Percentiles rank a stretch among this genome's conserved stretches.
Evolutionary conservation across 1,140 invertebrate genomes (phyloP).

Genomic region (Drosophila leontia): DNA sequence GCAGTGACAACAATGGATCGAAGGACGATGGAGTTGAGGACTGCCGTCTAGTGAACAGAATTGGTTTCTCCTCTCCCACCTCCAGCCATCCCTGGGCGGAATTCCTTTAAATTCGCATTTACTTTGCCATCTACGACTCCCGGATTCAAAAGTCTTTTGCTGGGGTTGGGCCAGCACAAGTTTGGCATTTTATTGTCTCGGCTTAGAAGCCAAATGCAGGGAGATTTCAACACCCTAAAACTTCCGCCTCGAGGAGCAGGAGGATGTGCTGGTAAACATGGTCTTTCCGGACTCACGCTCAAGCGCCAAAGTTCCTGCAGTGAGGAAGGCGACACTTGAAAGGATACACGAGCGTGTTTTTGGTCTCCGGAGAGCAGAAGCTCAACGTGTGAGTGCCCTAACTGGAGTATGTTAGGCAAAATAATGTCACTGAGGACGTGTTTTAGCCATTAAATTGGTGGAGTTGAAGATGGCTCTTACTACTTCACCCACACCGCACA

Average conservation of each 20-base stretch:
- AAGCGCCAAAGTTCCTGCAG: neutral
- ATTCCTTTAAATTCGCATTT: slow-evolving; percentile 8
- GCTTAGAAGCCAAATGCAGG: slow-evolving; percentile 31
- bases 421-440: slow-evolving; percentile 3
- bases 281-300: neutral
- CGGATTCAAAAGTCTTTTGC: slow-evolving; percentile 18
- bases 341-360: slow-evolving; percentile 2
- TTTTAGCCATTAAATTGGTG: slow-evolving; percentile 1
- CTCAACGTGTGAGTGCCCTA: neutral
- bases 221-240: slow-evolving; percentile 33
- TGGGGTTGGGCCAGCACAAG: slow-evolving; percentile 34
- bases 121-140: neutral
- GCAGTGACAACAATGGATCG: slow-evolving; percentile 18
- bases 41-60: neutral
- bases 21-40: slow-evolving; percentile 33
- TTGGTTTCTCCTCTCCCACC: neutral
- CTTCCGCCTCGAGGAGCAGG: slow-evolving; percentile 5
- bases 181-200: slow-evolving; percentile 60
- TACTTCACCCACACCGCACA: neutral
- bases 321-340: slow-evolving; percentile 2
- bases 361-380: slow-evolving; percentile 1
- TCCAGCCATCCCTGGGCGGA: neutral
- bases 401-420: slow-evolving; percentile 6
- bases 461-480: neutral
- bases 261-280: slow-evolving; percentile 19